phyloP scores from a whole-genome alignment of 2,113 vertebrate genomes.

The Mustela lutreola region DNA sequence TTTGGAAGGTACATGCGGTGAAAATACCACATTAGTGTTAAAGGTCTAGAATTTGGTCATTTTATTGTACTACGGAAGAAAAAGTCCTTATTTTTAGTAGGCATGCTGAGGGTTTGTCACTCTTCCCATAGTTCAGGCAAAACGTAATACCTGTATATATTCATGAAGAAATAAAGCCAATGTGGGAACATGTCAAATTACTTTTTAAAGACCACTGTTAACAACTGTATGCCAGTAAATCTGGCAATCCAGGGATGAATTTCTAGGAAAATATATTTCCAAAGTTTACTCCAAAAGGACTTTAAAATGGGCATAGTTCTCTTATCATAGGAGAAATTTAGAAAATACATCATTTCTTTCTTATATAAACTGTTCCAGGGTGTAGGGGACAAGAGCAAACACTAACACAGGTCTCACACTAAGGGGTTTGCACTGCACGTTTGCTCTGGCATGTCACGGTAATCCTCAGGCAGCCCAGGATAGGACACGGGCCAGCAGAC shows the following conservation, averaged over 20 bases:
- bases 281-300: neutral
- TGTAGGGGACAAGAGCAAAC: neutral
- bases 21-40: constrained; percentile 13
- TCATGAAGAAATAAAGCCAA: constrained; percentile 29
- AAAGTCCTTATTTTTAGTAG: constrained; percentile 50
- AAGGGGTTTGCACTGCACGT: neutral
- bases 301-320: constrained; percentile 33
- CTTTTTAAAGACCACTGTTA: constrained; percentile 10
- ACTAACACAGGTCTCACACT: neutral
- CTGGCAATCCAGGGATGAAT: neutral
- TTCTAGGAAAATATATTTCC: constrained; percentile 1
- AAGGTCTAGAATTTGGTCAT: constrained; percentile 47
- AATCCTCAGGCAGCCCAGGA: neutral
- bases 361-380: neutral
- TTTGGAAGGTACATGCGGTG: neutral
- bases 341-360: neutral
- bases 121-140: neutral
- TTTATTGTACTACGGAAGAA: neutral
- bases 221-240: constrained; percentile 11
- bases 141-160: neutral
- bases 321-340: constrained; percentile 13
- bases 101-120: neutral
- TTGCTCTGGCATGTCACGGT: neutral
- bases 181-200: constrained; percentile 44
- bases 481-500: neutral